A percentile compares a stretch with the other conserved stretches of the same genome.
Conservation (phyloP, 1,140 invertebrate genomes). For the Bilobella aurantiaca region DNA sequence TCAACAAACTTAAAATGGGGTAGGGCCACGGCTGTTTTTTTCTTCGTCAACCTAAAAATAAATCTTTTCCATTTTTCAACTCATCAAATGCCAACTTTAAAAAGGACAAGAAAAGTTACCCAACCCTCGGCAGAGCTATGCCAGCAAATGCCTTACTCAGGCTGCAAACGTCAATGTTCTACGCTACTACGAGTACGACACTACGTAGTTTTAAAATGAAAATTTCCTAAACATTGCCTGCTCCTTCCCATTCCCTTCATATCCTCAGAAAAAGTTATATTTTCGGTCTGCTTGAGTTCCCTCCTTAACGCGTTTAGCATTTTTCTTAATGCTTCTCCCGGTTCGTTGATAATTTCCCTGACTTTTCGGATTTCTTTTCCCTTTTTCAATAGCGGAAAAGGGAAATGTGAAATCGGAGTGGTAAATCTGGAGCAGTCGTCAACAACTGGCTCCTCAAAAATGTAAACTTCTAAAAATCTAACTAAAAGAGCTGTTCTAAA, state of each 20-base stretch:
- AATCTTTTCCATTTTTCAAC: constrained; percentile 29
- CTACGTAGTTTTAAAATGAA: too few species aligned
- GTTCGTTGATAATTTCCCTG: not conserved
- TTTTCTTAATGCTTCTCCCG: constrained; percentile 1
- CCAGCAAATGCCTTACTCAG: too few species aligned
- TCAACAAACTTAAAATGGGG: not conserved
- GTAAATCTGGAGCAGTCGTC: constrained; percentile 2
- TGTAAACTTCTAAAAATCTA: not conserved
- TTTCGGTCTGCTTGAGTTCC: not conserved
- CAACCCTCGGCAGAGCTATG: not conserved
- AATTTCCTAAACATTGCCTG: too few species aligned
- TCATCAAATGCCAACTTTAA: constrained; percentile 22
- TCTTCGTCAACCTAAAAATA: constrained; percentile 27
- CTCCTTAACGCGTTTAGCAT: not conserved
- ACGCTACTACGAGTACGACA: too few species aligned
- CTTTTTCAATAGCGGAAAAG: too few species aligned
- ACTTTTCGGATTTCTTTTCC: not conserved
- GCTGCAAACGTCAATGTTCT: too few species aligned
- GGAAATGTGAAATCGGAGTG: too few species aligned
- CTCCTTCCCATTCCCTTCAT: not conserved
- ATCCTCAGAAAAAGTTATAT: not conserved
- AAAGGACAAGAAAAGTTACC: not conserved
- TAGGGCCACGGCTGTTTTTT: not conserved
- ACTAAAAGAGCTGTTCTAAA: too few species aligned
- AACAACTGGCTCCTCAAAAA: not conserved